These are phyloP conservation scores for Rhyacophila brunnea DNA, from an alignment of 1,140 invertebrate genomes.

Conservation along the genomic window DNA sequence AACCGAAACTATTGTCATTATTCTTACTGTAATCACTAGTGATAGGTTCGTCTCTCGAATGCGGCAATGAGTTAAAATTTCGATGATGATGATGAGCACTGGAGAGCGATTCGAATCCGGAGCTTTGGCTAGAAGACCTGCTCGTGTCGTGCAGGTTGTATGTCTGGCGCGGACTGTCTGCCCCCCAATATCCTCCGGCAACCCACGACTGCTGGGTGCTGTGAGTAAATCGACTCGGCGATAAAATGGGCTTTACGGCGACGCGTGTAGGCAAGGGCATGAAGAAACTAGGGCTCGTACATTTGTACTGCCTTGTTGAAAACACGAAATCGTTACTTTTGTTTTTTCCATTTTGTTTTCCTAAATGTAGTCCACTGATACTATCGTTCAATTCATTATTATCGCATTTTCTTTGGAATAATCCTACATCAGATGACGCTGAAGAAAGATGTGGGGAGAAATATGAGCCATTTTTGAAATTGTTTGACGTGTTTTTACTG, in stretches of 20 bases:
- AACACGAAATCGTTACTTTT: conserved; percentile 42
- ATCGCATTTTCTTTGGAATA: conserved; percentile 9
- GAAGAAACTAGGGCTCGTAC: conserved; percentile 47
- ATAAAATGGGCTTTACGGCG: conserved; percentile 45
- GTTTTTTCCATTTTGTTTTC: conserved; percentile 10
- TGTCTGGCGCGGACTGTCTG: conserved; percentile 44
- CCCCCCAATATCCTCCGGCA: conserved; percentile 53
- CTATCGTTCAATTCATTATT: conserved; percentile 51
- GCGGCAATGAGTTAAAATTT: conserved; percentile 47
- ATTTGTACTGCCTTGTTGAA: conserved; percentile 45
- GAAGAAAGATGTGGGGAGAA: not conserved
- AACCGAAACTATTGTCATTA: conserved; percentile 26
- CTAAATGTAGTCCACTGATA: conserved; percentile 40
- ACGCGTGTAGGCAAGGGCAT: conserved; percentile 39
- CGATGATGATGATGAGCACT: conserved; percentile 46
- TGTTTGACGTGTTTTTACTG: not conserved
- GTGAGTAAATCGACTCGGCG: conserved; percentile 50
- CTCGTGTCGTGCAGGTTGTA: conserved; percentile 46
- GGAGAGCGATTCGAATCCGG: conserved; percentile 54
- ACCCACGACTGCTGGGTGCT: conserved; percentile 49
- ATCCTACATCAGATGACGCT: not conserved
- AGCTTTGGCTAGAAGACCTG: conserved; percentile 54
- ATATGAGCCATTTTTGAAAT: conserved; percentile 10
- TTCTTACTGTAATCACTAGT: conserved; percentile 43
- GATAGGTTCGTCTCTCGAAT: conserved; percentile 47